Base-by-base conservation (phyloP, 2,113 vertebrate genomes). In the Chlamydotis undulata region DNA sequence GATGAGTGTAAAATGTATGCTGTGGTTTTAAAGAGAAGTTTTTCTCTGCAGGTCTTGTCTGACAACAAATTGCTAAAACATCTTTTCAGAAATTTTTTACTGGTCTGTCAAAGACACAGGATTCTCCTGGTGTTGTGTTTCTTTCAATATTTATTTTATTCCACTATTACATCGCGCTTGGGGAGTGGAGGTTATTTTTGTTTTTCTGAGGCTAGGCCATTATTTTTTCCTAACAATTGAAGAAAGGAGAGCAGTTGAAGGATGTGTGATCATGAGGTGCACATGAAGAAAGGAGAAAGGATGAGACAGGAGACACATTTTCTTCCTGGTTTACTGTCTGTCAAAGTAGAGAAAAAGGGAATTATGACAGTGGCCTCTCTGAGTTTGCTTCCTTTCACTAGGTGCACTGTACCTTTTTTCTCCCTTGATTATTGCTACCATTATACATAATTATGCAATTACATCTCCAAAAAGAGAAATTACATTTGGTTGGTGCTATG, bases 361-460 rank as follows among this genome's bases (percentile, higher is more conserved):
- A 82, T 92, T 71, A 61, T 88, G 47, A 84, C 64, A 84, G 64
- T 64, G 45, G 18, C 45, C 33, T 95, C 96, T 94, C 45, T 91
- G 43, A 80, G 67, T 85, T 93, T 94, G 12, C 83, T 95, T 93
- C 39, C n/a, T 90, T 87, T 92, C 90, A 85, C 13, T 91, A 15
- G 3, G 28, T 91, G 47, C 47, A 57, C 60, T 63, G 52, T 59
- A 14, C 41, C 68, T 82, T 89, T 90, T 61, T 89, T 92, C 16
- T 70, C 15, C 55, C 43, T 78, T 74, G 71, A 78, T 77, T 87
- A 83, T 76, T 89, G 57, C 60, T 59, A 60, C 39, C 49, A 89
- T 96, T 94, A 87, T 89, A 63, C 29, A 61, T 92, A 97, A 96
- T 96, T 96, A 87, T 85, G 65, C 83, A 89, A 93, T 97, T 96